phyloP scores from a whole-genome alignment of 2,113 vertebrate species.

The Pachycephala philippinensis region DNA sequence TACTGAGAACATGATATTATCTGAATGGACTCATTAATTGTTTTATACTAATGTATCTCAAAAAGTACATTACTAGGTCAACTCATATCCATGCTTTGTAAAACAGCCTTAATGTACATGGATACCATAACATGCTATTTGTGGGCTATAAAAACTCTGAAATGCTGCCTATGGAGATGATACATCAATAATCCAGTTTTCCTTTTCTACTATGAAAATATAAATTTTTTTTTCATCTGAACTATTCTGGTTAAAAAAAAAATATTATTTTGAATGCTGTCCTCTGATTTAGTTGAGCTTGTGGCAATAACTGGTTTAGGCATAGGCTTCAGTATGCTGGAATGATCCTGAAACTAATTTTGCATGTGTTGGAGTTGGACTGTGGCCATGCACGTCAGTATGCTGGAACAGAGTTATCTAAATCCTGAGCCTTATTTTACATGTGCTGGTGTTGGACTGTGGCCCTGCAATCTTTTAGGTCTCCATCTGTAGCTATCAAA shows the following conservation, averaged over 20 bases:
- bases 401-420: conserved; percentile 68
- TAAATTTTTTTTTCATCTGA: background rate
- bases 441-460: conserved; percentile 68
- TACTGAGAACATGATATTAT: background rate
- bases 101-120: background rate
- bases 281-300: conserved; percentile 48
- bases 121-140: background rate
- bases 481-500: conserved; percentile 65
- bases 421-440: conserved; percentile 69
- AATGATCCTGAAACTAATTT: conserved; percentile 71
- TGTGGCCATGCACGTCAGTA: conserved; percentile 60
- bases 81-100: background rate
- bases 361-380: conserved; percentile 67
- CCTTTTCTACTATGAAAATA: background rate
- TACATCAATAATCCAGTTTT: background rate
- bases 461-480: conserved; percentile 67
- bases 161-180: background rate
- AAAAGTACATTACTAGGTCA: background rate
- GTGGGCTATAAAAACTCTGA: background rate
- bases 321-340: conserved; percentile 63
- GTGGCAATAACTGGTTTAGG: conserved; percentile 61
- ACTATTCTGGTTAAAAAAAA: background rate
- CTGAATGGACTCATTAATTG: background rate
- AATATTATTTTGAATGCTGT: background rate
- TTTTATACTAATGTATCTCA: background rate